Base-by-base conservation (phyloP, 1,140 invertebrate species). In the Atta colombica region DNA sequence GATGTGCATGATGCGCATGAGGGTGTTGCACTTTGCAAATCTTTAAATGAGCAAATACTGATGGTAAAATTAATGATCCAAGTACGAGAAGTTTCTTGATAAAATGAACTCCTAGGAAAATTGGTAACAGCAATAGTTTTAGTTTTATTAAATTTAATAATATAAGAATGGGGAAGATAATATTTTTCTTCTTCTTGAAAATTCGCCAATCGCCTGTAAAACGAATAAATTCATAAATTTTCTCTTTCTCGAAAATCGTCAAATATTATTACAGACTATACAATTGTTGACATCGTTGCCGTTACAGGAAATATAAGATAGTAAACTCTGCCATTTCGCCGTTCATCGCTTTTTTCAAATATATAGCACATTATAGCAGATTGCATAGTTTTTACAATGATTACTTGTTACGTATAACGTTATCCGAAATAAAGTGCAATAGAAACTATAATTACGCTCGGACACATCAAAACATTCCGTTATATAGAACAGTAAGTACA, bases 31-130 rank as follows among this genome's bases (percentile, higher is more conserved):
- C 95, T 94, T 97, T 97, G 93, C 97, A 97, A 84, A 96, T 95
- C 91, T 97, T 97, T 51, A 97, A 91, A 58, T 96, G 96, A 18
- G 96, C 96, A 2, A 97, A 91, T 51, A 97, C 89, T 28, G 96
- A 96, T 0, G 97, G 97, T 7, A 97, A 90, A 31, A 97, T 93
- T 25, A 97, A 86, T 0, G 97, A 97, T 1, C 96, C 96, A 0
- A 97, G 87, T 3, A 97, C 93, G 10, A 97, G 93, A 10, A 97
- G 93, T 87, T 97, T 97, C 94, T 97, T 97, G 81, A 97, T 97
- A 88, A 97, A 95, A 82, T 97, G 95, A 1, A 97, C 96, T 2
- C 96, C 96, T 4, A 97, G 92, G 14, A 97, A 95, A 14, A 97
- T 96, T 0, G 97, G 96, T 6, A 97, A 93, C 3, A 97, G 92